phyloP scores from a whole-genome alignment of 1,140 invertebrate species.

The Heterodera carotae region DNA sequence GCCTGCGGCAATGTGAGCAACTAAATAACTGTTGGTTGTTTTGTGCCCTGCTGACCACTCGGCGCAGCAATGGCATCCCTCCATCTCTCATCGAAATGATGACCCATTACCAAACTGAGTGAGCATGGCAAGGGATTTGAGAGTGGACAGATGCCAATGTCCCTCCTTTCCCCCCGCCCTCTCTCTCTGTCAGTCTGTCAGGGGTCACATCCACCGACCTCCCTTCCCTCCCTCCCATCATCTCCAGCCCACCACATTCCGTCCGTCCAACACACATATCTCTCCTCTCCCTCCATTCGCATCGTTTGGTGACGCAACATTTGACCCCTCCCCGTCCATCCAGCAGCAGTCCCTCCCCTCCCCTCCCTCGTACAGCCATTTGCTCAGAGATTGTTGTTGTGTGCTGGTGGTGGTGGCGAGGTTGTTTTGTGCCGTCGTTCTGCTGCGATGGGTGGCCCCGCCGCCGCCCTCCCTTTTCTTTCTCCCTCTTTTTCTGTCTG shows the following conservation, averaged over 20 bases:
- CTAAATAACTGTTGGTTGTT: not conserved
- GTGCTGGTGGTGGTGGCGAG: no score
- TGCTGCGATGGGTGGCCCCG: not conserved
- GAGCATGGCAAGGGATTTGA: not conserved
- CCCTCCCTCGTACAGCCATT: constrained; percentile 5
- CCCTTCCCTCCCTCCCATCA: not conserved
- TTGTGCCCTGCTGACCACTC: not conserved
- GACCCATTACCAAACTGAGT: not conserved
- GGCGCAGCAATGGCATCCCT: not conserved
- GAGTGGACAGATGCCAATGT: constrained; percentile 10
- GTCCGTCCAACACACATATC: not conserved
- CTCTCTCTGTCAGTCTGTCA: constrained; percentile 9
- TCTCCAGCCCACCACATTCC: not conserved
- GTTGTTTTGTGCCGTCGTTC: not conserved
- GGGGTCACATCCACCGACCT: not conserved
- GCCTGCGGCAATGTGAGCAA: not conserved
- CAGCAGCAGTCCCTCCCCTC: not conserved
- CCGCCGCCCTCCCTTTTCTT: no score
- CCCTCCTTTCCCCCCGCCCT: not conserved
- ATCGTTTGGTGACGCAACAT: constrained; percentile 12
- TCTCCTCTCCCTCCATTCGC: not conserved
- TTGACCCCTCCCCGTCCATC: not conserved
- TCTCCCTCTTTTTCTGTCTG: no score
- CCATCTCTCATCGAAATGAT: not conserved
- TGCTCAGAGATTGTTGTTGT: not conserved